Percentiles rank a stretch among this genome's conserved stretches.
phyloP scores from a whole-genome alignment of 1,140 invertebrate genomes.

The Procambarus clarkii region DNA sequence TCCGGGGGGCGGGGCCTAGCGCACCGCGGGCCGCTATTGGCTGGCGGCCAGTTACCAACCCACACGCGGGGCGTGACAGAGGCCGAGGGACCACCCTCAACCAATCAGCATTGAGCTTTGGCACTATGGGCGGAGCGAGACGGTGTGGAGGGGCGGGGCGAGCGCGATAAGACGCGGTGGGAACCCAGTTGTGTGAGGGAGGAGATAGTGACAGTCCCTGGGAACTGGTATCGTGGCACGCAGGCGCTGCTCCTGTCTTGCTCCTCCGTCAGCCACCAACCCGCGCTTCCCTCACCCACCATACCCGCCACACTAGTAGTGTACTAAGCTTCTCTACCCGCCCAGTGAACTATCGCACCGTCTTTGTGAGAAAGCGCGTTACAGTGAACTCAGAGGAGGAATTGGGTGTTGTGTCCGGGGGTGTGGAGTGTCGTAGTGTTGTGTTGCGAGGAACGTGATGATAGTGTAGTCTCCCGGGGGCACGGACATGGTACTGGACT shows the following conservation, averaged over 20 bases:
- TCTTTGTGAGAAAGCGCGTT: neutral
- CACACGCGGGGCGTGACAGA: slow-evolving; percentile 16
- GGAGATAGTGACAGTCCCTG: slow-evolving; percentile 62
- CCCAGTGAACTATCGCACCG: neutral
- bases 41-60: slow-evolving; percentile 47
- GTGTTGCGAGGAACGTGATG: neutral
- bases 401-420: neutral
- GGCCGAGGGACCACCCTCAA: too few relatives aligned
- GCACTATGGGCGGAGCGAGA: slow-evolving; percentile 39
- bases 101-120: neutral
- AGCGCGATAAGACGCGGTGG: slow-evolving; percentile 42
- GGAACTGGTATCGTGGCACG: slow-evolving; percentile 50
- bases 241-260: neutral
- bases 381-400: neutral
- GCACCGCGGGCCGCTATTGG: slow-evolving; percentile 17
- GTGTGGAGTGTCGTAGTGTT: neutral
- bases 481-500: slow-evolving; percentile 57
- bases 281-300: neutral
- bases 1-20: neutral
- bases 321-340: neutral
- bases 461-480: neutral
- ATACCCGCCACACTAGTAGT: neutral
- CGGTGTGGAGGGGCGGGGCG: slow-evolving; percentile 24
- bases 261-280: slow-evolving; percentile 23
- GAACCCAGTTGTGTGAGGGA: slow-evolving; percentile 15